Conservation (phyloP, 1,140 invertebrate species). For the Saccostrea glomerata region DNA sequence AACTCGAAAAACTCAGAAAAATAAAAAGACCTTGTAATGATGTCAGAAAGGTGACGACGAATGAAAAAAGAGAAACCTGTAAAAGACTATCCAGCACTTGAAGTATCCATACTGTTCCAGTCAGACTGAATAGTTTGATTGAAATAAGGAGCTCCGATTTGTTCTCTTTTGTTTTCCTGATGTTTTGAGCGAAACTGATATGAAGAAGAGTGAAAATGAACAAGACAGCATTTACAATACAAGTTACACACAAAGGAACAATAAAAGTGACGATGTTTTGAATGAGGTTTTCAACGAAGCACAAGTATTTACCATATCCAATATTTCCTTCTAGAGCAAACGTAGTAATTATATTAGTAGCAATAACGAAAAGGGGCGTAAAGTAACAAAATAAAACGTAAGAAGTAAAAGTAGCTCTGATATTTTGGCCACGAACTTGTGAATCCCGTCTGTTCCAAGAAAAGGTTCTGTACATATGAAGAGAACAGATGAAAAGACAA, state of each 20-base stretch:
- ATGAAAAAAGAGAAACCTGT: conserved; percentile 40
- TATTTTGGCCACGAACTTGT: background rate
- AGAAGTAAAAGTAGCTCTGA: background rate
- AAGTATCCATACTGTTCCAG: conserved; percentile 49
- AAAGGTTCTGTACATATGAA: background rate
- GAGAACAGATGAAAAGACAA: background rate
- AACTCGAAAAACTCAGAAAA: conserved; percentile 45
- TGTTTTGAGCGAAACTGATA: conserved; percentile 38
- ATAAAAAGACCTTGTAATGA: conserved; percentile 51
- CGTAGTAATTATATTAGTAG: background rate
- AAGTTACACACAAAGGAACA: conserved; percentile 38
- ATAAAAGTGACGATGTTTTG: conserved; percentile 34
- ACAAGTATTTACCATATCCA: conserved; percentile 12
- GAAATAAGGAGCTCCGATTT: conserved; percentile 39
- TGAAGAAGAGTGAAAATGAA: conserved; percentile 28
- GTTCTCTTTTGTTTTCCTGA: background rate
- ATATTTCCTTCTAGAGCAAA: background rate
- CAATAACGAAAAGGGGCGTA: background rate
- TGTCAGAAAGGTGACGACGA: conserved; percentile 39
- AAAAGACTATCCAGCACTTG: conserved; percentile 50
- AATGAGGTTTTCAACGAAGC: conserved; percentile 36
- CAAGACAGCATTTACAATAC: conserved; percentile 40
- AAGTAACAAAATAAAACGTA: background rate
- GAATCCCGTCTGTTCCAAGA: background rate
- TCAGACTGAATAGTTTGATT: conserved; percentile 49